A percentile compares a stretch with the other conserved stretches of the same genome.
These are phyloP conservation scores for Timandra comae DNA, from an alignment of 2,888 invertebrate species.

Conservation along the genomic window DNA sequence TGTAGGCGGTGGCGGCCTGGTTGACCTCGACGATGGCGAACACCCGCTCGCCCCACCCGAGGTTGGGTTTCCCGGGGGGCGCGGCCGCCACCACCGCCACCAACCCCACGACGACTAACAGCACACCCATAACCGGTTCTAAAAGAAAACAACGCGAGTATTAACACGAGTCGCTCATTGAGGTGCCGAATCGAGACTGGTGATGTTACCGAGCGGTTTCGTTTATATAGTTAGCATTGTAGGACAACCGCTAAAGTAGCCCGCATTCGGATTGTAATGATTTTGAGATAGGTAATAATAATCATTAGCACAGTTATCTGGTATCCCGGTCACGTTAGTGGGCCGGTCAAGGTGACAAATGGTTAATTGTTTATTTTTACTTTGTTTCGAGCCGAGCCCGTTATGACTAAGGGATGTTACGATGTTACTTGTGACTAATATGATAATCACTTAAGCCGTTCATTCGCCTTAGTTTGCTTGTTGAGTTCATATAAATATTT, in stretches of 20 bases:
- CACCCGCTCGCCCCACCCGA: slow-evolving; percentile 68
- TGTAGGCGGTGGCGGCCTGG: slow-evolving; percentile 69
- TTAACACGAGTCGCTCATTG: slow-evolving; percentile 45
- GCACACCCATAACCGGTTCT: slow-evolving; percentile 62
- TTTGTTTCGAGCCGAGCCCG: slow-evolving; percentile 18
- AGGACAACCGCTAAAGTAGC: slow-evolving; percentile 71
- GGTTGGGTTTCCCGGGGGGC: slow-evolving; percentile 59
- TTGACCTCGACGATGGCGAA: slow-evolving; percentile 69
- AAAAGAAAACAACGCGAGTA: slow-evolving; percentile 47
- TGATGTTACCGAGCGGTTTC: slow-evolving; percentile 48
- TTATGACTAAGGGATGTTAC: slow-evolving; percentile 20
- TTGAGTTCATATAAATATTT: no score
- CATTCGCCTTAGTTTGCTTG: no score
- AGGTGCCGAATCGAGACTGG: slow-evolving; percentile 56
- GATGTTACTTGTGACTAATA: no score
- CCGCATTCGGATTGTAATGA: slow-evolving; percentile 50
- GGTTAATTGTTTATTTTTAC: slow-evolving; percentile 41
- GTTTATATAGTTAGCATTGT: slow-evolving; percentile 67
- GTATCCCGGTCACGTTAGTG: slow-evolving; percentile 57
- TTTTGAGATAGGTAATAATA: slow-evolving; percentile 62
- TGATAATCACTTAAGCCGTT: no score
- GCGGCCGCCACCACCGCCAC: slow-evolving; percentile 37
- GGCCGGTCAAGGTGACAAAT: slow-evolving; percentile 62
- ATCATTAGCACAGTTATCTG: slow-evolving; percentile 64
- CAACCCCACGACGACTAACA: slow-evolving; percentile 42